Evolutionary conservation across 2,888 invertebrate species (phyloP).

Genomic region (Monoplex corrugatus): DNA sequence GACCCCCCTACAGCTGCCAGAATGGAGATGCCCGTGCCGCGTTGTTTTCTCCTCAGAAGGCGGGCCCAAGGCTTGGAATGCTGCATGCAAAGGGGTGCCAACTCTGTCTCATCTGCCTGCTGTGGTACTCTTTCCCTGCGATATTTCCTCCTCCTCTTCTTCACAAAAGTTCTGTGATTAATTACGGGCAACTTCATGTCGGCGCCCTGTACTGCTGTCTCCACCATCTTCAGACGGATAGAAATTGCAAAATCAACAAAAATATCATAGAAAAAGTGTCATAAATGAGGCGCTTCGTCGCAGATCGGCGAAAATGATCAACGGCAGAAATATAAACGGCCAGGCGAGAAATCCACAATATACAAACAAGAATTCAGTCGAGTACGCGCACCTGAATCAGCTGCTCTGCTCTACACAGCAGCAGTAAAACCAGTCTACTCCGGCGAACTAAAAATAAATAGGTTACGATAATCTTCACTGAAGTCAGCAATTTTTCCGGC

Average conservation of each 20-base stretch:
- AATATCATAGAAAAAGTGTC: neutral
- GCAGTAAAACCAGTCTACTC: neutral
- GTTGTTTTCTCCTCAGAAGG: neutral
- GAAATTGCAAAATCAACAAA: neutral
- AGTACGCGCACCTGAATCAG: too few species aligned
- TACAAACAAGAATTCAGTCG: too few species aligned
- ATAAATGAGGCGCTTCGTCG: too few species aligned
- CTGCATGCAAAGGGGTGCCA: constrained; percentile 17
- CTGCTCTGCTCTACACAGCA: neutral
- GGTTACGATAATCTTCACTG: constrained; percentile 11
- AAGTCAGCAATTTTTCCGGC: neutral
- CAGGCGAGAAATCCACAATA: too few species aligned
- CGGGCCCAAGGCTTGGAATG: constrained; percentile 1
- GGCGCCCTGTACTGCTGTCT: neutral
- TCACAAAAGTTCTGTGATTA: neutral
- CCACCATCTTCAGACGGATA: too few species aligned
- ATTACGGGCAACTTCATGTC: neutral
- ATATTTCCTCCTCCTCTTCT: neutral
- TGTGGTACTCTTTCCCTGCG: neutral
- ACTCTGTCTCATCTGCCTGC: neutral
- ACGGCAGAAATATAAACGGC: too few species aligned
- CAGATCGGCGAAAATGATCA: too few species aligned
- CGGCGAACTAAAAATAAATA: neutral
- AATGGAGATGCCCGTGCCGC: neutral
- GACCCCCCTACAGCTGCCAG: constrained; percentile 20